Conservation (phyloP, 2,888 invertebrate genomes). For the Blastobasis adustella region DNA sequence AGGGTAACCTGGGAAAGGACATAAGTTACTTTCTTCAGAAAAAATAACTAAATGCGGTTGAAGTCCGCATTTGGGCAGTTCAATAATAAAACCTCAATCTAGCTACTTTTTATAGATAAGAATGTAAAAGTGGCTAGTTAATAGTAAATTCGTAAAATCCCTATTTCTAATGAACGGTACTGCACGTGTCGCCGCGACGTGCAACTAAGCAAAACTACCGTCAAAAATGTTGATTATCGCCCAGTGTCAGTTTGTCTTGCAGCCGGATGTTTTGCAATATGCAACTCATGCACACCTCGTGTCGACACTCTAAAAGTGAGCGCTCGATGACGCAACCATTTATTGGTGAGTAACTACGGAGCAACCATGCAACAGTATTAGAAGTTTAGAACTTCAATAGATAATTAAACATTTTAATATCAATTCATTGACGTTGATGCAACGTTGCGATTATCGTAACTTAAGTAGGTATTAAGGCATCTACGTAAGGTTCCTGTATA, state of each 20-base stretch:
- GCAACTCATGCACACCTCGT: slow-evolving; percentile 52
- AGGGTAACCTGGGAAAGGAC: too few relatives aligned
- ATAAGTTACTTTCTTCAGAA: too few relatives aligned
- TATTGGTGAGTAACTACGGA: slow-evolving; percentile 47
- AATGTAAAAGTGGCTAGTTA: too few relatives aligned
- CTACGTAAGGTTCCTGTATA: too few relatives aligned
- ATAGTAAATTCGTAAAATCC: too few relatives aligned
- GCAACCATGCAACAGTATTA: slow-evolving; percentile 28
- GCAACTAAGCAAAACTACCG: slow-evolving; percentile 12
- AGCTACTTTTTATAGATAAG: too few relatives aligned
- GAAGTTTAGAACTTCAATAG: slow-evolving; percentile 2
- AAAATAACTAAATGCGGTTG: too few relatives aligned
- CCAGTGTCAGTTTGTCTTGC: slow-evolving; percentile 30
- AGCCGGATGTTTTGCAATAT: slow-evolving; percentile 65
- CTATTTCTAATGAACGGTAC: too few relatives aligned
- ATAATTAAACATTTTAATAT: slow-evolving; percentile 2
- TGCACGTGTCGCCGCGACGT: slow-evolving; percentile 13
- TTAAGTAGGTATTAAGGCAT: too few relatives aligned
- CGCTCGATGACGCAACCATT: slow-evolving; percentile 57
- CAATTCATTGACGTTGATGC: too few relatives aligned
- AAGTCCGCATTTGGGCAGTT: too few relatives aligned
- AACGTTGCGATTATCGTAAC: background rate
- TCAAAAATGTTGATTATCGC: slow-evolving; percentile 31
- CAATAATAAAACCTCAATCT: too few relatives aligned
- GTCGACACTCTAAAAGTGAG: slow-evolving; percentile 66